phyloP scores from a whole-genome alignment of 2,888 invertebrate genomes.

The Diarsia dahlii region DNA sequence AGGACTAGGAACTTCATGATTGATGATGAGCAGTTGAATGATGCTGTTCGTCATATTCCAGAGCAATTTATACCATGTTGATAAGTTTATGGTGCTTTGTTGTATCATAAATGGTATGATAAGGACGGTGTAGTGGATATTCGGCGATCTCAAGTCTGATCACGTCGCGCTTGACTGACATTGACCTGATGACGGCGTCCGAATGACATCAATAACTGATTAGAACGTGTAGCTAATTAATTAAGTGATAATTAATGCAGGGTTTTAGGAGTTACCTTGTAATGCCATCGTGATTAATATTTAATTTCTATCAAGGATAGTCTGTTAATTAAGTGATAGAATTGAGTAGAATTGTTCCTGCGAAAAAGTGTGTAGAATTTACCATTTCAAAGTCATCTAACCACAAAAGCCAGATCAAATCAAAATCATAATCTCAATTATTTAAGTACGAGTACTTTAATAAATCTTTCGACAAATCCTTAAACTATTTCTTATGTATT shows the following conservation, averaged over 20 bases:
- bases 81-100: constrained; percentile 83
- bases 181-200: constrained; percentile 77
- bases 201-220: constrained; percentile 52
- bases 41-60: constrained; percentile 67
- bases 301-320: not conserved
- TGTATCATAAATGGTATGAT: constrained; percentile 80
- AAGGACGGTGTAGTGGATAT: constrained; percentile 78
- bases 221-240: constrained; percentile 66
- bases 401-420: not conserved
- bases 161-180: constrained; percentile 80
- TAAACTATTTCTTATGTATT: not conserved
- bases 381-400: too few species aligned
- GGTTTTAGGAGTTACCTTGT: constrained; percentile 43
- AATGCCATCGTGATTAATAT: constrained; percentile 30
- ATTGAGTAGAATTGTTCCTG: not conserved
- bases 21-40: constrained; percentile 69
- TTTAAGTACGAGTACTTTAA: not conserved
- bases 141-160: constrained; percentile 65
- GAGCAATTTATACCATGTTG: constrained; percentile 77
- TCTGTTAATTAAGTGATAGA: not conserved
- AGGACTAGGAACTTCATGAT: constrained; percentile 83
- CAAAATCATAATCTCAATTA: not conserved
- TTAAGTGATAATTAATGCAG: constrained; percentile 56
- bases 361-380: too few species aligned
- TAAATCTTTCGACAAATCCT: not conserved